A percentile compares a stretch with the other conserved stretches of the same genome.
Evolutionary conservation across 1,140 invertebrate genomes (phyloP).

Genomic region (Calycopis cecrops): DNA sequence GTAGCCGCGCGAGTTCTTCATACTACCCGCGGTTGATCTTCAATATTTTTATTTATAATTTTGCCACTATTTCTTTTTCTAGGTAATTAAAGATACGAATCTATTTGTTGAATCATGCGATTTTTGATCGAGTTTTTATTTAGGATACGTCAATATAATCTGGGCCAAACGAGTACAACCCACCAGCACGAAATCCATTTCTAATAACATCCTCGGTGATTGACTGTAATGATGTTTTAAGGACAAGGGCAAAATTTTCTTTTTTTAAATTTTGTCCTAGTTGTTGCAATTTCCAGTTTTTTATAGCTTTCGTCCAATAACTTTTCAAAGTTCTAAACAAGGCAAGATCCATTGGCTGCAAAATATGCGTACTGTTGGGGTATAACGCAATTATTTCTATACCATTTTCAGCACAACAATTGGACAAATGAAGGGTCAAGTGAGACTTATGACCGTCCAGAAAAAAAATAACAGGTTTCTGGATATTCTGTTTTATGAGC

Average conservation of each 20-base stretch:
- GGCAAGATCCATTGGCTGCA: slow-evolving; percentile 14
- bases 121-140: slow-evolving; percentile 22
- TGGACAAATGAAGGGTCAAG: not conserved
- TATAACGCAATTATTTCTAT: slow-evolving; percentile 4
- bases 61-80: too few species aligned
- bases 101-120: too few species aligned
- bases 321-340: slow-evolving; percentile 26
- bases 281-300: slow-evolving; percentile 22
- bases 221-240: slow-evolving; percentile 20
- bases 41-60: too few species aligned
- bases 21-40: too few species aligned
- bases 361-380: slow-evolving; percentile 2
- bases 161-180: slow-evolving; percentile 24
- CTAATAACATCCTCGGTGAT: slow-evolving; percentile 19
- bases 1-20: too few species aligned
- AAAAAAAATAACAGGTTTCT: slow-evolving; percentile 5
- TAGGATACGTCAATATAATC: slow-evolving; percentile 25
- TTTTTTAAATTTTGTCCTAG: slow-evolving; percentile 23
- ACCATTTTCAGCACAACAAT: slow-evolving; percentile 6
- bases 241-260: slow-evolving; percentile 23
- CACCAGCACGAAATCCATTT: slow-evolving; percentile 27
- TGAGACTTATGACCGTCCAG: slow-evolving; percentile 7
- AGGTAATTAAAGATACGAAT: too few species aligned
- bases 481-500: not conserved
- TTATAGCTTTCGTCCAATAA: slow-evolving; percentile 23